Base-by-base conservation (phyloP, 2,888 invertebrate genomes). In the Endomychus coccineus region DNA sequence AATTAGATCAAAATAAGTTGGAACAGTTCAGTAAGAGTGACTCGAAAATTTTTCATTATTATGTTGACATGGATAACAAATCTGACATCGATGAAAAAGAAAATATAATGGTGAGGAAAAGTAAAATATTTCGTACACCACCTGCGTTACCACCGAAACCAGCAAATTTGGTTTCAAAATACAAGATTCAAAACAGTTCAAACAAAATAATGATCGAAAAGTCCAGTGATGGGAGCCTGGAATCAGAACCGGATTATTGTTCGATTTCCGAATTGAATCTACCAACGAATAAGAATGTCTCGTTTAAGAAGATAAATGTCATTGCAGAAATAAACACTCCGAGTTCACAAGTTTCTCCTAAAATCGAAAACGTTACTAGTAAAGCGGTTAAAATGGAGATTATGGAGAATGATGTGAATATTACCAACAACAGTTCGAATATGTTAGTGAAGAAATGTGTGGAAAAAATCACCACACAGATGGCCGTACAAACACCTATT, bases 111-210 rank as follows among this genome's bases (percentile, higher is more conserved):
- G 34, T 62, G 5, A 52, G 60, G 21, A 63, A 59, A 42, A 60
- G 55, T 38, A 77, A 78, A 63, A 76, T 77, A 42, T 69, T 76
- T 52, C 68, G 80, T 55, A 74, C 73, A 46, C 83, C 83, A 39
- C 83, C 83, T 35, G 81, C 84, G 46, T 66, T 87, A 59, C 83
- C 86, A 42, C 82, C 86, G 27, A 83, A 86, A 66, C 84, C 85
- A 52, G 77, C 80, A 49, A 82, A 82, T 64, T 69, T 82, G 51
- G 71, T 75, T 56, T 78, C 69, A 56, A 81, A 73, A 71, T 78
- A 70, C 70, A 78, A 71, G 73, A 71, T 71, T 53, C 72, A 47
- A 30, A 39, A 36, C 28, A 17, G 44, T 23, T 24, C 44, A 13
- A 23, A 19, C 13, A 40, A 51, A 51, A 27, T 55, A 27, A 45